Evolutionary conservation across 2,888 invertebrate species (phyloP), one percentile per base, ranked within the genome.

Genomic region (Parnassius glacialis): DNA sequence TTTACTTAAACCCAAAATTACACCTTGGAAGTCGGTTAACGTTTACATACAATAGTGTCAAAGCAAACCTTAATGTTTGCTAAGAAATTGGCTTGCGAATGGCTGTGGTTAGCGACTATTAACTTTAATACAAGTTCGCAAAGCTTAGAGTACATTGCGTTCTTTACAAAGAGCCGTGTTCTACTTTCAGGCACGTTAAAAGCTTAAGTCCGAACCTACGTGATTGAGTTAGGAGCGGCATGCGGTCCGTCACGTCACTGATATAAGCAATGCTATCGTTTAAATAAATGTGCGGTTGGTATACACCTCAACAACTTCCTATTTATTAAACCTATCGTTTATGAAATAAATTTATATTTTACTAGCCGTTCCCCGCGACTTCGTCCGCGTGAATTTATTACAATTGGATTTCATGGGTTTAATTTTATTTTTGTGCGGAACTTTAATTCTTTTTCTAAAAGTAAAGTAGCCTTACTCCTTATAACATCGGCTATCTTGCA

Each of bases 181-280:
- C 87, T 74, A 87, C 81, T 88, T 89, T 83, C 76, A 80, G 80
- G 70, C 75, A 79, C 82, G 84, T 84, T 86, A 86, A 81, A 73
- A 80, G 82, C 79, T 79, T 78, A 72, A 76, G 74, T 74, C 65
- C 53, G 57, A 50, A 57, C 60, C 70, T 75, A 75, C 79, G 83
- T 84, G 88, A 88, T 85, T 85, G 83, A 80, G 81, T 78, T 76
- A 84, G 88, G 88, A 78, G 89, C 77, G 87, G 85, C 83, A 67
- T 72, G 79, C 74, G 82, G 82, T 78, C 78, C 79, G 80, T 79
- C 83, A 82, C 76, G 77, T 71, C 67, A 71, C 70, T 73, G 76
- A 79, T 80, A 80, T 77, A 79, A 70, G 73, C 69, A 67, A 73
- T 69, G 62, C 69, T 68, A 73, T 71, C 74, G 72, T 70, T 72